Evolutionary conservation across 2,888 invertebrate genomes (phyloP).

Genomic region (Drosophila subsilvestris): DNA sequence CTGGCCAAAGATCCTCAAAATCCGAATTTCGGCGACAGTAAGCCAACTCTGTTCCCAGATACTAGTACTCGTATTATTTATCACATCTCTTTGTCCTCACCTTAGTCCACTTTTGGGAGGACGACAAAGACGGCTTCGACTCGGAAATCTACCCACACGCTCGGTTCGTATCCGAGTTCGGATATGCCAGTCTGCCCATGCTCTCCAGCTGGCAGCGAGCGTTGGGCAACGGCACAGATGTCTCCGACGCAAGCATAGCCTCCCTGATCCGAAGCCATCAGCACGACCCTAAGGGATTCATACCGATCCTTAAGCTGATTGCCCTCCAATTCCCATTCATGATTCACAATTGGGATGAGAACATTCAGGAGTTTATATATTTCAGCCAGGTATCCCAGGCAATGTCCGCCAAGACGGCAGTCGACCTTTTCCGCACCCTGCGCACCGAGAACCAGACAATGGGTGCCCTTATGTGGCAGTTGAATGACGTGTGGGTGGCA

Average conservation of each 20-base stretch:
- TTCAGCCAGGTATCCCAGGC: conserved; percentile 96
- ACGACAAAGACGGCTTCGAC: conserved; percentile 91
- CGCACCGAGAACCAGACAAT: conserved; percentile 87
- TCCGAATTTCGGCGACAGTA: conserved; percentile 93
- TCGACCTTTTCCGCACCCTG: conserved; percentile 90
- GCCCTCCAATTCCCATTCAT: conserved; percentile 87
- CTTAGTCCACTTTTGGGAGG: conserved; percentile 94
- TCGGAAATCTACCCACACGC: conserved; percentile 90
- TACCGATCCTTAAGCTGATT: conserved; percentile 86
- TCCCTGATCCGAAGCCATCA: conserved; percentile 91
- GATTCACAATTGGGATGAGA: conserved; percentile 84
- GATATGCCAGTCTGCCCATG: conserved; percentile 95
- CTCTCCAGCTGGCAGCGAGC: conserved; percentile 88
- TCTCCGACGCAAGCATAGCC: conserved; percentile 85
- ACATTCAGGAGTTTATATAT: conserved; percentile 90
- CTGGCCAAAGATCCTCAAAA: conserved; percentile 91
- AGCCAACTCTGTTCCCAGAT: conserved; percentile 19
- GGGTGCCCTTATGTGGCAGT: conserved; percentile 99
- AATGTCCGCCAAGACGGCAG: conserved; percentile 91
- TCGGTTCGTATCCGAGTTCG: conserved; percentile 97
- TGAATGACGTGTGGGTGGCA: conserved; percentile 99
- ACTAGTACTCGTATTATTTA: neutral
- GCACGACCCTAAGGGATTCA: conserved; percentile 91
- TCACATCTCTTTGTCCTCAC: conserved; percentile 1
- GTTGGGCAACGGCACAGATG: conserved; percentile 80